Conservation (phyloP, 2,888 invertebrate genomes). For the Miltochrista miniata region DNA sequence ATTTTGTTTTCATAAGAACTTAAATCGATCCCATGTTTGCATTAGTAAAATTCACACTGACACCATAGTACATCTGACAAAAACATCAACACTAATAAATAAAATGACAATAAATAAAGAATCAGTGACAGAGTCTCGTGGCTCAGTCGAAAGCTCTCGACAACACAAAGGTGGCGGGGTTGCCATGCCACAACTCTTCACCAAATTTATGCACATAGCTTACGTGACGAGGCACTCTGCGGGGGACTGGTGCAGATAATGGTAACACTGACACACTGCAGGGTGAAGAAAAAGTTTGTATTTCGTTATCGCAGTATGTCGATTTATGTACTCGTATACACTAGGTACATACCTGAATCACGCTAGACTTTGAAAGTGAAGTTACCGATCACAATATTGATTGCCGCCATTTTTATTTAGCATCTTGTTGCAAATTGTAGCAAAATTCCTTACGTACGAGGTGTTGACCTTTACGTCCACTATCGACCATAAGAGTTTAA, state of each 20-base stretch:
- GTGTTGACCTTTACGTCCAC: too few relatives aligned
- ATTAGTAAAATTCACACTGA: too few relatives aligned
- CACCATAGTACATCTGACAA: not conserved
- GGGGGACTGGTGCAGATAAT: slow-evolving; percentile 43
- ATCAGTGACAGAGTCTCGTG: slow-evolving; percentile 33
- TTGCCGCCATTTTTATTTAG: too few relatives aligned
- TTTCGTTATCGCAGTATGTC: too few relatives aligned
- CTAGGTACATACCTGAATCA: too few relatives aligned
- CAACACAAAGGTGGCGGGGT: slow-evolving; percentile 51
- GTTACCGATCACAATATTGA: too few relatives aligned
- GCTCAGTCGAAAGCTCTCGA: slow-evolving; percentile 46
- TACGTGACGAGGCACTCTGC: slow-evolving; percentile 59
- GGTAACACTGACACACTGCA: slow-evolving; percentile 38
- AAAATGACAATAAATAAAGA: slow-evolving; percentile 36
- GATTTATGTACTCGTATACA: too few relatives aligned
- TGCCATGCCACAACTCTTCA: slow-evolving; percentile 60
- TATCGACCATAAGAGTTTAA: too few relatives aligned
- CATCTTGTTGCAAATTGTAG: too few relatives aligned
- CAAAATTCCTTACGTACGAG: too few relatives aligned
- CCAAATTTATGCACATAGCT: slow-evolving; percentile 78
- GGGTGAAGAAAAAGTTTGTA: slow-evolving; percentile 17
- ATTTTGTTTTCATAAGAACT: not conserved
- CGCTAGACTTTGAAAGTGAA: too few relatives aligned
- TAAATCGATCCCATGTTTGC: too few relatives aligned
- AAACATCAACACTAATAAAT: slow-evolving; percentile 25